These are phyloP conservation scores for Pelosia muscerda DNA, from an alignment of 2,888 invertebrate species.

Conservation along the genomic window DNA sequence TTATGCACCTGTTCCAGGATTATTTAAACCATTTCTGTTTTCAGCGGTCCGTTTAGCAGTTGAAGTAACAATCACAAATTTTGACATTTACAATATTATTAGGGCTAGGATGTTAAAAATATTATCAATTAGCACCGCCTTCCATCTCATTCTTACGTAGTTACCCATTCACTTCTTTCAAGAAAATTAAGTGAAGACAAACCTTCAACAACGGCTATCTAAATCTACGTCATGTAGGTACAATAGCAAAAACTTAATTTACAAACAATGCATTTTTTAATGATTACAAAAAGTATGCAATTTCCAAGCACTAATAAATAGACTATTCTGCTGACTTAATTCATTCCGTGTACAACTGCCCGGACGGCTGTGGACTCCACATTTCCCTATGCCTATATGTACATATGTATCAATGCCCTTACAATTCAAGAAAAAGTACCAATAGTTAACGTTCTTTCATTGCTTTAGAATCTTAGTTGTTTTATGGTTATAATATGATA, in stretches of 20 bases:
- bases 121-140: neutral
- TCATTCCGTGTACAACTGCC: slow-evolving; percentile 33
- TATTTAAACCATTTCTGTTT: no score
- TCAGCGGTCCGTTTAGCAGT: no score
- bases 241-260: slow-evolving; percentile 37
- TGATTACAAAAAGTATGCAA: slow-evolving; percentile 34
- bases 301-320: slow-evolving; percentile 36
- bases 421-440: slow-evolving; percentile 33
- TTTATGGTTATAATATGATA: slow-evolving; percentile 43
- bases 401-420: slow-evolving; percentile 46
- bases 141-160: neutral
- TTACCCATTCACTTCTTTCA: neutral
- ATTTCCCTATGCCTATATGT: slow-evolving; percentile 40
- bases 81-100: no score
- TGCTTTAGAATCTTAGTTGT: slow-evolving; percentile 39
- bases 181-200: neutral
- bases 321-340: slow-evolving; percentile 46
- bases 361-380: slow-evolving; percentile 33
- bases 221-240: slow-evolving; percentile 37
- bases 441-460: slow-evolving; percentile 37
- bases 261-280: slow-evolving; percentile 28
- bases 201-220: slow-evolving; percentile 23
- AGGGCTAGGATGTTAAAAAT: neutral
- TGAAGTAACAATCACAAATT: no score
- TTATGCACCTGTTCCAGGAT: no score